phyloP scores from a whole-genome alignment of 2,888 invertebrate genomes.

The Nematopogon swammerdamellus region DNA sequence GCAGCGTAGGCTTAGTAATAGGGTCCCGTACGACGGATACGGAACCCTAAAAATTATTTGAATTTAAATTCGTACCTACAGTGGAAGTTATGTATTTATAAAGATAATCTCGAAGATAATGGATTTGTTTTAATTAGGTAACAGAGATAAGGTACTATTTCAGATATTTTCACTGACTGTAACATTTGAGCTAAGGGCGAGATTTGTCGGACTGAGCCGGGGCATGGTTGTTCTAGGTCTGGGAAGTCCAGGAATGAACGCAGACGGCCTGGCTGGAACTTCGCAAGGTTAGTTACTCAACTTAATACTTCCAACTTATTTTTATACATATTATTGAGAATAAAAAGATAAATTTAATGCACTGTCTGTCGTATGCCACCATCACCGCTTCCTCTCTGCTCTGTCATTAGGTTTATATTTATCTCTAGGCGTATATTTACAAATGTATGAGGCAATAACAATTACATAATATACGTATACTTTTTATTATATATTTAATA shows the following conservation, averaged over 20 bases:
- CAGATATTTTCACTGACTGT: too few species aligned
- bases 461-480: slow-evolving; percentile 25
- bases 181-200: too few species aligned
- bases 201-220: too few species aligned
- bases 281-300: slow-evolving; percentile 74
- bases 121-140: too few species aligned
- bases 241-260: slow-evolving; percentile 53
- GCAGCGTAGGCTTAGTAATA: too few species aligned
- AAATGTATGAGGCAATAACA: slow-evolving; percentile 55
- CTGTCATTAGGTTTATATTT: slow-evolving; percentile 50
- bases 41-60: too few species aligned
- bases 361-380: slow-evolving; percentile 59
- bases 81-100: too few species aligned
- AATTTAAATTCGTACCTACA: too few species aligned
- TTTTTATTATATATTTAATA: slow-evolving; percentile 20
- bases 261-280: slow-evolving; percentile 77
- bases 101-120: too few species aligned
- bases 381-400: slow-evolving; percentile 60
- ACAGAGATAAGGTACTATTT: too few species aligned
- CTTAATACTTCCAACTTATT: slow-evolving; percentile 10
- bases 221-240: slow-evolving; percentile 43
- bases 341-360: slow-evolving; percentile 55
- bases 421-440: slow-evolving; percentile 47
- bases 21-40: too few species aligned
- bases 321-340: slow-evolving; percentile 35